Evolutionary conservation across 2,113 vertebrate genomes (phyloP).

Genomic region (Cyprinodon variegatus): DNA sequence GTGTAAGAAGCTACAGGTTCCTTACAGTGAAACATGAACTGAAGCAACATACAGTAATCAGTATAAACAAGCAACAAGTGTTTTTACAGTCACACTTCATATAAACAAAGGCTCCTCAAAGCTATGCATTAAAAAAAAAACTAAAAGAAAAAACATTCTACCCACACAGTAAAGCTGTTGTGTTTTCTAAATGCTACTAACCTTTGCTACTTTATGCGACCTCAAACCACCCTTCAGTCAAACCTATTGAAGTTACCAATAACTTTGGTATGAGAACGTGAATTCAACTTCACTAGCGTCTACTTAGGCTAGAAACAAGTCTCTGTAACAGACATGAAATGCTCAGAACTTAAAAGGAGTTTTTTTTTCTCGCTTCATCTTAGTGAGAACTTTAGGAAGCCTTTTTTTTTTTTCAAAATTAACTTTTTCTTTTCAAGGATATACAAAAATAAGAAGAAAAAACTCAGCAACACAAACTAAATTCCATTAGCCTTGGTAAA

Average conservation of each 20-base stretch:
- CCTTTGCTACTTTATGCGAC: conserved; percentile 10
- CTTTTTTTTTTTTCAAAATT: background rate
- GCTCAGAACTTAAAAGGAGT: background rate
- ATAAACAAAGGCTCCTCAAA: conserved; percentile 9
- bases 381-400: background rate
- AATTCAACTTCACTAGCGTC: conserved; percentile 33
- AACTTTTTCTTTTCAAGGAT: background rate
- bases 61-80: conserved; percentile 36
- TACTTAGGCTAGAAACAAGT: conserved; percentile 8
- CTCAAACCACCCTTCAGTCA: background rate
- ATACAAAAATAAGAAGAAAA: background rate
- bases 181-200: conserved; percentile 20
- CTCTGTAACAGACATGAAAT: background rate
- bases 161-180: conserved; percentile 42
- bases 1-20: conserved; percentile 52
- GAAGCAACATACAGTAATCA: conserved; percentile 41
- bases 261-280: conserved; percentile 28
- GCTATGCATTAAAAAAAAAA: conserved; percentile 9
- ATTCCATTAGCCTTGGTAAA: background rate
- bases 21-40: conserved; percentile 54
- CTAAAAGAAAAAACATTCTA: background rate
- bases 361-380: background rate
- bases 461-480: background rate
- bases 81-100: conserved; percentile 34
- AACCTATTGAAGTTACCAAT: conserved; percentile 3